A percentile compares a stretch with the other conserved stretches of the same genome.
phyloP scores from a whole-genome alignment of 35 echinoderm and acorn worm genomes.

The Apostichopus californicus region DNA sequence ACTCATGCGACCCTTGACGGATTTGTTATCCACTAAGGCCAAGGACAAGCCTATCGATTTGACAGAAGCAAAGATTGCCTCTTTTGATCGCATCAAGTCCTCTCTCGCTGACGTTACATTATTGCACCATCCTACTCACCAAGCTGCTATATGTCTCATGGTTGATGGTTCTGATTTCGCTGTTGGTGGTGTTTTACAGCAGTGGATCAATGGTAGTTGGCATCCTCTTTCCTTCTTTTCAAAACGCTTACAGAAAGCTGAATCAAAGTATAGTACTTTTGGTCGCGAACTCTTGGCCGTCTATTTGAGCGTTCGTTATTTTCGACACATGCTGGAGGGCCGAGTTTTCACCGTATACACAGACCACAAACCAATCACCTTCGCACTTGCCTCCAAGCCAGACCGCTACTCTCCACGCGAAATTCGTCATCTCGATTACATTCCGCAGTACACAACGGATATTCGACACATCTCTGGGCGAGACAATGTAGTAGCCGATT shows the following conservation, averaged over 20 bases:
- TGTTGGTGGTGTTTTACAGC: slow-evolving; percentile 35
- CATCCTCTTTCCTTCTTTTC: background rate
- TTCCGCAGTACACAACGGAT: no score
- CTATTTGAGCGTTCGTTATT: no score
- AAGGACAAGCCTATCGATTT: slow-evolving; percentile 39
- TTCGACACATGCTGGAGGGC: no score
- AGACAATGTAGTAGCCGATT: background rate
- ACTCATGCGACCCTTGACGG: background rate
- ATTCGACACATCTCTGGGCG: background rate
- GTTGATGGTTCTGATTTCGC: slow-evolving; percentile 51
- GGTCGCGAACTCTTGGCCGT: no score
- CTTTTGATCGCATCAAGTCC: slow-evolving; percentile 11
- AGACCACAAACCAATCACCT: no score
- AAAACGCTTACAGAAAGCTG: no score
- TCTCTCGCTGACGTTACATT: background rate
- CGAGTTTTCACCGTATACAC: no score
- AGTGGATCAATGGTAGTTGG: background rate
- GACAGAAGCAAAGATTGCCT: background rate
- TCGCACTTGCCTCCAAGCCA: no score
- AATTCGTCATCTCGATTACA: no score
- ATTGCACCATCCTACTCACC: background rate
- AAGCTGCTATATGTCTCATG: slow-evolving; percentile 13
- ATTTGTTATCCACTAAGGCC: background rate
- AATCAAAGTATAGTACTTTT: no score
- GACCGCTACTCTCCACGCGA: no score